Percentiles rank a stretch among this genome's conserved stretches.
Evolutionary conservation across 2,888 invertebrate genomes (phyloP).

Genomic region (Nymphalis polychloros): DNA sequence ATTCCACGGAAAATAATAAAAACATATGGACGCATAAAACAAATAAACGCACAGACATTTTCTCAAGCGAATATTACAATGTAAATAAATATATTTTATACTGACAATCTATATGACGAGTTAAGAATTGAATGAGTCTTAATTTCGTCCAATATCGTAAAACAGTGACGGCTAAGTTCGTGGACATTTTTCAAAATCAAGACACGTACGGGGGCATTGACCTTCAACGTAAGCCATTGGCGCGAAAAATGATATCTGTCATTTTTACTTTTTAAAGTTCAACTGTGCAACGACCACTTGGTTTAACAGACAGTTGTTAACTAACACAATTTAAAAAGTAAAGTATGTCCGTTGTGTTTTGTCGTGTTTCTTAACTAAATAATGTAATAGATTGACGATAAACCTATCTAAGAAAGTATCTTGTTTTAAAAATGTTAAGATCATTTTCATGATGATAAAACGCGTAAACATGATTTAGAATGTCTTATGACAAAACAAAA

Average conservation of each 20-base stretch:
- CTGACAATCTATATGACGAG: background rate
- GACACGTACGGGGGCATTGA: conserved; percentile 33
- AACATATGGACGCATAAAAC: conserved; percentile 13
- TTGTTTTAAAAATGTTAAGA: conserved; percentile 20
- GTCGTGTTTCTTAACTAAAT: conserved; percentile 29
- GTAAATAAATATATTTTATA: background rate
- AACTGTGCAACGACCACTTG: conserved; percentile 31
- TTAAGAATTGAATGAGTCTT: conserved; percentile 17
- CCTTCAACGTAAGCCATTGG: conserved; percentile 36
- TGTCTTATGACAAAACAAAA: conserved; percentile 2
- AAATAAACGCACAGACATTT: conserved; percentile 28
- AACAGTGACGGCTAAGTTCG: conserved; percentile 26
- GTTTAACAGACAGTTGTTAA: conserved; percentile 32
- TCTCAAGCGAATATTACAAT: conserved; percentile 4
- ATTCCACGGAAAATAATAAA: conserved; percentile 27
- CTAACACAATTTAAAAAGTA: conserved; percentile 32
- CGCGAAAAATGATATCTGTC: conserved; percentile 35
- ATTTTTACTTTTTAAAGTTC: conserved; percentile 25
- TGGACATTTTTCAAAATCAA: conserved; percentile 41
- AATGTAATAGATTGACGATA: conserved; percentile 34
- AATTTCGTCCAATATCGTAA: conserved; percentile 23
- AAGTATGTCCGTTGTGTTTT: background rate
- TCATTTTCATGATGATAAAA: background rate
- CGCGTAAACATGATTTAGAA: background rate
- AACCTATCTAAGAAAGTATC: conserved; percentile 37